Evolutionary conservation across 2,797 vertebrate species (phyloP).

Genomic region (Microctenopoma steveboyesi): DNA sequence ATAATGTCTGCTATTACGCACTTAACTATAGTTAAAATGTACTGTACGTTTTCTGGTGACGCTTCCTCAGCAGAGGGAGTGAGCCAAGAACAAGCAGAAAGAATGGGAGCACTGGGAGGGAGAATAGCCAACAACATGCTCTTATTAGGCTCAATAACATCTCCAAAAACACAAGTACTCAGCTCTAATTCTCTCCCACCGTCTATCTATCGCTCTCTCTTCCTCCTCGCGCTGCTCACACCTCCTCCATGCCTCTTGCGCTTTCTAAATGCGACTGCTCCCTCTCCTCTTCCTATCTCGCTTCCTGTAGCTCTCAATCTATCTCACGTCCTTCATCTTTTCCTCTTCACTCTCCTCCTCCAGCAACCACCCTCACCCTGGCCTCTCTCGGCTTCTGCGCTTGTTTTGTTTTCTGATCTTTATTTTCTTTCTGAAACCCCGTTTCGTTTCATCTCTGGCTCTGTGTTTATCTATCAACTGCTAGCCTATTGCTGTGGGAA

Average conservation of each 20-base stretch:
- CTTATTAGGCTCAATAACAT: conserved; percentile 62
- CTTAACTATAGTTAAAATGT: neutral
- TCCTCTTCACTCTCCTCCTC: conserved; percentile 13
- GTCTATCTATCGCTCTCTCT: conserved; percentile 12
- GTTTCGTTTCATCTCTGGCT: conserved; percentile 24
- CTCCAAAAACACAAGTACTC: conserved; percentile 54
- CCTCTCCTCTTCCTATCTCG: conserved; percentile 13
- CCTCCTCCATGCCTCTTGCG: conserved; percentile 6
- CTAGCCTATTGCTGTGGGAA: conserved; percentile 20
- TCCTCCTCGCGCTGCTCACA: neutral
- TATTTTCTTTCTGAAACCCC: conserved; percentile 14
- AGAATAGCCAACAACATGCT: conserved; percentile 50
- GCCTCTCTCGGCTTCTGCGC: conserved; percentile 37
- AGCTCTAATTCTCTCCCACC: conserved; percentile 31
- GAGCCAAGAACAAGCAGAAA: conserved; percentile 49
- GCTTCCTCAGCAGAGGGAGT: conserved; percentile 46
- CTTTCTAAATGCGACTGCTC: conserved; percentile 21
- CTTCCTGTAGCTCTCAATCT: conserved; percentile 43
- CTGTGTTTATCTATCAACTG: conserved; percentile 33
- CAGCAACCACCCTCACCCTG: conserved; percentile 7
- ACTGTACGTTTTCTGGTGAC: neutral
- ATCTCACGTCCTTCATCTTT: conserved; percentile 18
- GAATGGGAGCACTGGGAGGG: conserved; percentile 44
- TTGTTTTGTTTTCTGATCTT: conserved; percentile 21
- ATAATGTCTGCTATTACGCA: neutral